Evolutionary conservation across 2,113 vertebrate genomes (phyloP), one percentile per base, ranked within the genome.

Genomic region (Mohoua ochrocephala): DNA sequence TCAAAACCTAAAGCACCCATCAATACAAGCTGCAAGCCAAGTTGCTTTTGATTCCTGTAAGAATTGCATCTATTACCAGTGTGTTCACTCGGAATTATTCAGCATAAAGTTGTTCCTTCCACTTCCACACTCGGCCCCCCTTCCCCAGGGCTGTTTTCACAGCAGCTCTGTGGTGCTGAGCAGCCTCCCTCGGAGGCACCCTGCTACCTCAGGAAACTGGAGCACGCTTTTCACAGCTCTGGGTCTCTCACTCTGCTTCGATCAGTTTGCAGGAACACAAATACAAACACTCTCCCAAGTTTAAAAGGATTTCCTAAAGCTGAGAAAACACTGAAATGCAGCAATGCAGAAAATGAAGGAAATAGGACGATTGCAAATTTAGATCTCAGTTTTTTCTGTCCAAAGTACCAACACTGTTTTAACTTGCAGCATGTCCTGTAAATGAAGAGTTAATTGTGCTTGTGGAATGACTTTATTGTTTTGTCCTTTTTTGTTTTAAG

Each of bases 401-500:
- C 47, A 0, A 49, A 89, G 13, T 21, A 37, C n/a, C 47, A 70
- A 16, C 8, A 2, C 15, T 79, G 0, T 59, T 77, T 75, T 41
- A 53, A 63, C 24, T 74, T 65, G 31, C 15, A 44, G 45, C 20
- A 5, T n/a, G 35, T 57, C 49, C 20, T 87, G 24, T 52, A 75
- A 86, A 49, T 57, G 65, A 9, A 42, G 44, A 52, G 44, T 28
- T 47, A 39, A 7, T 18, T 70, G 19, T 85, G 42, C 50, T 14
- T 74, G 50, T 77, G 64, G 27, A 92, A 67, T 92, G 7, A 84
- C 41, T 69, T 47, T 16, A 10, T 44, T 74, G 31, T 80, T 41
- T 33, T 2, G 2, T 57, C 28, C 3, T 89, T 89, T 22, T 22
- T 47, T 45, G 49, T 61, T 93, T 93, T 5, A 95, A 99, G 99